Conservation (phyloP, 2,113 vertebrate genomes). For the Echinops telfairi region DNA sequence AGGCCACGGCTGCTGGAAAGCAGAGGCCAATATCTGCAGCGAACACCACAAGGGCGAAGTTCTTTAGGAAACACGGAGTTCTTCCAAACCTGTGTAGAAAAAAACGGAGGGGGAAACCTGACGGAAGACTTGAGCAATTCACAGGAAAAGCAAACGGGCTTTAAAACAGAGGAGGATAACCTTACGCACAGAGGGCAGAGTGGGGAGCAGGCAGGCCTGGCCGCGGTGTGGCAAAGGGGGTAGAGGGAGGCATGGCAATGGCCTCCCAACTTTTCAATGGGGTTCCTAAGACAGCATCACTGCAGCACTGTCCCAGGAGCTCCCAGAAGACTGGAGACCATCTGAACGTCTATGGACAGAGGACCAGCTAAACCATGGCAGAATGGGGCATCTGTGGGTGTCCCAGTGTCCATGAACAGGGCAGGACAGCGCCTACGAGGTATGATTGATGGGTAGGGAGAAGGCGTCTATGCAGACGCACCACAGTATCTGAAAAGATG, state of each 20-base stretch:
- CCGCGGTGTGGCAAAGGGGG: not conserved
- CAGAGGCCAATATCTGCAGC: not conserved
- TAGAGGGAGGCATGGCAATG: not conserved
- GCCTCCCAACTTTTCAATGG: slow-evolving; percentile 8
- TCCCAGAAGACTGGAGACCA: not conserved
- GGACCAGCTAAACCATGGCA: not conserved
- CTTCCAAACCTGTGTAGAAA: not conserved
- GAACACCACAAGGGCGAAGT: not conserved
- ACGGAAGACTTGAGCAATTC: not conserved
- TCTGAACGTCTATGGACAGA: not conserved
- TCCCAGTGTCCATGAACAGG: not conserved
- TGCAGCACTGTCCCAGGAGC: not conserved
- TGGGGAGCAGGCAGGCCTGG: not conserved
- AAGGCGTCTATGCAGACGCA: not conserved
- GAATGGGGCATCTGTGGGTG: too few species aligned
- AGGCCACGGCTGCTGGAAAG: not conserved
- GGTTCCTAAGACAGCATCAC: not conserved
- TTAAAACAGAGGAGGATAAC: slow-evolving; percentile 8
- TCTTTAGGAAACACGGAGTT: not conserved
- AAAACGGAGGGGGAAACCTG: not conserved
- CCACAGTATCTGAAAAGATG: not conserved
- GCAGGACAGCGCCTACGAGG: not conserved
- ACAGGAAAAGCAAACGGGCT: not conserved
- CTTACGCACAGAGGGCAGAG: not conserved
- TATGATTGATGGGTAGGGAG: not conserved